Evolutionary conservation across 2,113 vertebrate species (phyloP), one percentile per base, ranked within the genome.

Genomic region (Nematolebias whitei): DNA sequence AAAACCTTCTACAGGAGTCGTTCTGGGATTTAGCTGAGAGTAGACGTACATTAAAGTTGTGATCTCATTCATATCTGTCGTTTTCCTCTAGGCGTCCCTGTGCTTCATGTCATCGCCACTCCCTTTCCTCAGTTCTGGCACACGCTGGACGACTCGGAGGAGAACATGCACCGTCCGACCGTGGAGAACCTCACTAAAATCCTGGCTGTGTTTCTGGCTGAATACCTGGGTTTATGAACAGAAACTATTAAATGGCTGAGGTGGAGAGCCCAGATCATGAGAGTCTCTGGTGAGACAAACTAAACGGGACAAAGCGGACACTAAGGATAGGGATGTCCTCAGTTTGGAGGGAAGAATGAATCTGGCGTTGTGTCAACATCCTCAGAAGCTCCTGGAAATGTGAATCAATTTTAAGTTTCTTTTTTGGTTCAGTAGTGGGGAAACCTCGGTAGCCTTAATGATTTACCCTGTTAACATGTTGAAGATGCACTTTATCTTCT

Each of bases 41-140:
- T n/a, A n/a, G n/a, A n/a, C n/a, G n/a, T n/a, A n/a, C n/a, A n/a
- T n/a, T n/a, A n/a, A n/a, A n/a, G n/a, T 35, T 1, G 9, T 35
- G 32, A 35, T 15, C 12, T 41, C 40, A 41, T 12, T 15, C 40
- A 15, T 4, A 20, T 47, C 18, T n/a, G n/a, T 32, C 26, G n/a
- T 45, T 39, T 19, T 22, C 47, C 1, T 47, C 0, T 79, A 96
- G 95, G 94, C 0, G 94, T 96, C 2, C 94, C 94, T 0, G 93
- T 96, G 51, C 92, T 97, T 0, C 96, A 98, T 32, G 62, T 98
- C 68, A 95, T 97, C 48, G 74, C 96, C n/a, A 95, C 91, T 0
- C 96, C 96, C 13, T 98, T 98, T 90, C 96, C 96, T 0, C 32
- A 79, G 0, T 94, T 96, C 70, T 98, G 96, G 96, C 96, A 97